Conservation (phyloP, 2,797 vertebrate species). For the Girardinus metallicus region DNA sequence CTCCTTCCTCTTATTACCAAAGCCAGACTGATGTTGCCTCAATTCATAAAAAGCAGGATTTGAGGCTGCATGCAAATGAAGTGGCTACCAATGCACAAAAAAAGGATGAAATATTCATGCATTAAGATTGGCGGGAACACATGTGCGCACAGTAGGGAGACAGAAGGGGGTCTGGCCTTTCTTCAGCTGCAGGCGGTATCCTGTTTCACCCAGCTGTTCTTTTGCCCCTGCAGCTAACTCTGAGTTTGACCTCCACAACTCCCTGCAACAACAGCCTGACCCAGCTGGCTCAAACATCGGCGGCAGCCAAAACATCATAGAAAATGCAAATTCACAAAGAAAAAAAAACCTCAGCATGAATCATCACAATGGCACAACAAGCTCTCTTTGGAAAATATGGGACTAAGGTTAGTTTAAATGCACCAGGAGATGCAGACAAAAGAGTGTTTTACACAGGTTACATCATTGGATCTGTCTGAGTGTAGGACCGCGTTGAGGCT, state of each 20-base stretch:
- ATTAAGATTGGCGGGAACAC: constrained; percentile 19
- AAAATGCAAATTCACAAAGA: constrained; percentile 49
- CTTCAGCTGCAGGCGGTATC: constrained; percentile 55
- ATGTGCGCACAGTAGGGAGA: constrained; percentile 39
- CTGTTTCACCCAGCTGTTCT: constrained; percentile 66
- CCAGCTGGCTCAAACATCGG: constrained; percentile 65
- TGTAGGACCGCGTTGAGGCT: neutral
- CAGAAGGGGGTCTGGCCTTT: constrained; percentile 42
- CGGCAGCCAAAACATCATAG: constrained; percentile 32
- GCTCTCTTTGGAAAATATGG: constrained; percentile 16
- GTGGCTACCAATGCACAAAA: constrained; percentile 41
- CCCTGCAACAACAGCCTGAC: constrained; percentile 54
- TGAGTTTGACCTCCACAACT: constrained; percentile 67
- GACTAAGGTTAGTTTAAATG: constrained; percentile 28
- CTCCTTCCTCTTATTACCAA: constrained; percentile 34
- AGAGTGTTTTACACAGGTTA: neutral
- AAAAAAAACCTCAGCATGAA: constrained; percentile 44
- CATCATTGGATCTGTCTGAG: neutral
- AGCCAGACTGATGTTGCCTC: constrained; percentile 8
- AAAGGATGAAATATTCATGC: constrained; percentile 43
- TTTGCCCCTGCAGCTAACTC: constrained; percentile 57
- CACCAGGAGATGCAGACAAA: constrained; percentile 1
- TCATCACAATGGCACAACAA: constrained; percentile 45
- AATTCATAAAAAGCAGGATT: constrained; percentile 28
- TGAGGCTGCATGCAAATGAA: constrained; percentile 53